These are phyloP conservation scores for Austrofundulus limnaeus DNA, from an alignment of 2,113 vertebrate genomes.

Conservation along the genomic window DNA sequence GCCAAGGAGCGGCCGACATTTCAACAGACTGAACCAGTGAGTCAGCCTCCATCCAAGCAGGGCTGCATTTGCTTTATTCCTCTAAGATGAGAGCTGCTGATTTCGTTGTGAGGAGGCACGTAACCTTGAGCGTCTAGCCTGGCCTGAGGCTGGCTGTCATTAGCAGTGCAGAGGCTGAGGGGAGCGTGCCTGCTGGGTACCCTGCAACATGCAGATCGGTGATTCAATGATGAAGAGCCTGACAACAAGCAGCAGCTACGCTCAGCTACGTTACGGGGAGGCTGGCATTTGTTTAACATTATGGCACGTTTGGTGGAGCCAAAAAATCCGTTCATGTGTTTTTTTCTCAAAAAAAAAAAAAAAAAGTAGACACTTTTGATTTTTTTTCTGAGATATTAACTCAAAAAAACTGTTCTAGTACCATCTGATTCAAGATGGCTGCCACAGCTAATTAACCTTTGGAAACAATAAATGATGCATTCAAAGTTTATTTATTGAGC, in stretches of 20 bases:
- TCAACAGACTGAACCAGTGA: conserved; percentile 56
- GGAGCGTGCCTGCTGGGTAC: conserved; percentile 9
- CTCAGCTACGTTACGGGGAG: background rate
- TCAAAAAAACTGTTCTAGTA: too few relatives aligned
- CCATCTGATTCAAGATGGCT: too few relatives aligned
- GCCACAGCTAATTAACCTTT: too few relatives aligned
- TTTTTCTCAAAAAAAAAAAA: background rate
- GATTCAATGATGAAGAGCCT: conserved; percentile 11
- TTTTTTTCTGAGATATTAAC: background rate
- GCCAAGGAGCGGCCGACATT: conserved; percentile 53
- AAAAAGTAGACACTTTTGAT: background rate
- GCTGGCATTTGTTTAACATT: conserved; percentile 6
- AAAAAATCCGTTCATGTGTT: conserved; percentile 2
- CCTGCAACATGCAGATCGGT: conserved; percentile 2
- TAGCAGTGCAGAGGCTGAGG: conserved; percentile 24
- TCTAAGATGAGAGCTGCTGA: conserved; percentile 63
- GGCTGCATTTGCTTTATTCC: conserved; percentile 55
- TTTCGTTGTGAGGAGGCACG: conserved; percentile 58
- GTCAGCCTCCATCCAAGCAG: conserved; percentile 56
- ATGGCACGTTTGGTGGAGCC: background rate
- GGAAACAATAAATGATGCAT: too few relatives aligned
- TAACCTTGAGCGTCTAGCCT: conserved; percentile 58
- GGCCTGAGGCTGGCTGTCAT: conserved; percentile 56
- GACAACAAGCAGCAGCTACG: background rate
- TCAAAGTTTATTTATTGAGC: too few relatives aligned